Evolutionary conservation across 1,140 invertebrate genomes (phyloP).

Genomic region (Papilio aristodemus): DNA sequence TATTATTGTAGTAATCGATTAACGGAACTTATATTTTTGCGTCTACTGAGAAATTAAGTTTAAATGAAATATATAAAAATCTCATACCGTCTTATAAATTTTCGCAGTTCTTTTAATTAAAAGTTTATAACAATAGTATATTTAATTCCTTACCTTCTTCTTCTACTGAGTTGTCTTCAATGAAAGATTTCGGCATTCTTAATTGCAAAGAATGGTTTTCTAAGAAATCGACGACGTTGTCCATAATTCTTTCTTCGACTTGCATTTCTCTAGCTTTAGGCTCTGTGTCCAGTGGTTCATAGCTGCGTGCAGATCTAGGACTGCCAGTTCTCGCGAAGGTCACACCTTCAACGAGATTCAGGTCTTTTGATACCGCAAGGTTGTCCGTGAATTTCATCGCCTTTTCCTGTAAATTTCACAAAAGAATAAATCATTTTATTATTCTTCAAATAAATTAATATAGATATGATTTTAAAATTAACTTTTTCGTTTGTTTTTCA

Average conservation of each 20-base stretch:
- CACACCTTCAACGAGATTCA: slow-evolving; percentile 62
- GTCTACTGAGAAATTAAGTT: too few relatives aligned
- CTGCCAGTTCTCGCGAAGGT: slow-evolving; percentile 65
- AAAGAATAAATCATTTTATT: slow-evolving; percentile 28
- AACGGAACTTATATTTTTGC: too few relatives aligned
- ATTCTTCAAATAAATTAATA: neutral
- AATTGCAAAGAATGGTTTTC: slow-evolving; percentile 89
- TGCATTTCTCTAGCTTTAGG: slow-evolving; percentile 64
- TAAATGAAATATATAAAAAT: too few relatives aligned
- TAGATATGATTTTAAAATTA: too few relatives aligned
- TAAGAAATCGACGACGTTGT: slow-evolving; percentile 88
- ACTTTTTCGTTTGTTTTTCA: too few relatives aligned
- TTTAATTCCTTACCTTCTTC: slow-evolving; percentile 80
- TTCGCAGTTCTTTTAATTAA: too few relatives aligned
- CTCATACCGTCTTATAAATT: too few relatives aligned
- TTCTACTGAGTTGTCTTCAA: slow-evolving; percentile 83
- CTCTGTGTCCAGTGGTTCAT: slow-evolving; percentile 65
- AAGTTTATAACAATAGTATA: neutral
- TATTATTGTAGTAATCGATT: too few relatives aligned
- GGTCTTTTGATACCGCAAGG: slow-evolving; percentile 62
- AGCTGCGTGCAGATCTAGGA: slow-evolving; percentile 67
- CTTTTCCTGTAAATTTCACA: slow-evolving; percentile 63
- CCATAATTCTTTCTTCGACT: slow-evolving; percentile 83
- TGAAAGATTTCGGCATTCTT: slow-evolving; percentile 86
- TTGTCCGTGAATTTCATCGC: slow-evolving; percentile 75